Evolutionary conservation across 2,113 vertebrate genomes (phyloP).

Genomic region (Scortum barcoo): DNA sequence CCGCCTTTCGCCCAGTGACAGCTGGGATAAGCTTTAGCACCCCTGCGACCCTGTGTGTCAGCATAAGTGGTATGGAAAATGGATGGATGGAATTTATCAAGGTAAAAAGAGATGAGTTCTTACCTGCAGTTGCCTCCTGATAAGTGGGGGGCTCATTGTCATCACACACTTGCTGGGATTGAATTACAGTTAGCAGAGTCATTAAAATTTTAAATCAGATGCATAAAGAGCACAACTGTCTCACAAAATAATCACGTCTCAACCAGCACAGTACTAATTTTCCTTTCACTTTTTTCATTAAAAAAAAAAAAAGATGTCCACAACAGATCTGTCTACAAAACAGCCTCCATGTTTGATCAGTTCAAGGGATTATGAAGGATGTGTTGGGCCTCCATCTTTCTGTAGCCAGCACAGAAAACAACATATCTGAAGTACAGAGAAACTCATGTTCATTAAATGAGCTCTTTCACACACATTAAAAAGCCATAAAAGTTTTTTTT

Average conservation of each 20-base stretch:
- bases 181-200: background rate
- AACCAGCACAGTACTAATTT: background rate
- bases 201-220: background rate
- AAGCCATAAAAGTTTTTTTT: background rate
- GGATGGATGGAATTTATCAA: too few relatives aligned
- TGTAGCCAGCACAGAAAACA: background rate
- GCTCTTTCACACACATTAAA: background rate
- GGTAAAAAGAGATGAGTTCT: slow-evolving; percentile 55
- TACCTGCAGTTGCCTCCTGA: slow-evolving; percentile 91
- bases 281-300: background rate
- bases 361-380: slow-evolving; percentile 36
- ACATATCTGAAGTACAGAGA: background rate
- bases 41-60: too few relatives aligned
- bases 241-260: background rate
- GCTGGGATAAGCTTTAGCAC: too few relatives aligned
- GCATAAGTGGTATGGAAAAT: too few relatives aligned
- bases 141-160: slow-evolving; percentile 81
- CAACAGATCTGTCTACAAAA: slow-evolving; percentile 6
- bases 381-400: slow-evolving; percentile 26
- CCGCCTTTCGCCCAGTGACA: too few relatives aligned
- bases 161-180: slow-evolving; percentile 85
- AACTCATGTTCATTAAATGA: background rate
- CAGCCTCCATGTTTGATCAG: slow-evolving; percentile 41
- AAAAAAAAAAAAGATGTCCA: too few relatives aligned
- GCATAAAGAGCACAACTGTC: background rate